A percentile compares a stretch with the other conserved stretches of the same genome.
phyloP scores from a whole-genome alignment of 2,113 vertebrate genomes.

The Hippoglossus stenolepis region DNA sequence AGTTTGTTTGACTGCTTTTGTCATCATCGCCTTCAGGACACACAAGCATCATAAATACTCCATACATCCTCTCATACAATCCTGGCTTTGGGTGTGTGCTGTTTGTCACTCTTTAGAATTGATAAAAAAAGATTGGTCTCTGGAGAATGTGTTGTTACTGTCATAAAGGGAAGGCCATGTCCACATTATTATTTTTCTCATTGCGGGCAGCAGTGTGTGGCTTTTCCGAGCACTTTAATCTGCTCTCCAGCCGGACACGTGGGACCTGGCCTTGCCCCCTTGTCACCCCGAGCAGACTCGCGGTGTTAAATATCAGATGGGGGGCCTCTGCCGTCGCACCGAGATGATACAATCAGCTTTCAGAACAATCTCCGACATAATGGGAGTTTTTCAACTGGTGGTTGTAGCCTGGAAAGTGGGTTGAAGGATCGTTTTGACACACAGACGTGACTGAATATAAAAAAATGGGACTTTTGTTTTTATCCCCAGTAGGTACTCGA shows the following conservation, averaged over 20 bases:
- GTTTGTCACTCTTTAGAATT: constrained; percentile 78
- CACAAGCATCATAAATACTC: constrained; percentile 76
- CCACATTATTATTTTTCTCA: constrained; percentile 82
- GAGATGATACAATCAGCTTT: constrained; percentile 60
- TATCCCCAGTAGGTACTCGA: neutral
- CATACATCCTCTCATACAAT: constrained; percentile 69
- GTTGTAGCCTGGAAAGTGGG: constrained; percentile 20
- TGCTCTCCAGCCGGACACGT: constrained; percentile 76
- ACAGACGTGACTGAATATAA: neutral
- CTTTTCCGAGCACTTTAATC: constrained; percentile 83
- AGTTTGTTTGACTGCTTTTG: constrained; percentile 78
- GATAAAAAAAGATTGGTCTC: constrained; percentile 82
- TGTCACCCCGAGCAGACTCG: constrained; percentile 67
- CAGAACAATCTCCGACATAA: constrained; percentile 57
- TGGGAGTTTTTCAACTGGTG: constrained; percentile 54
- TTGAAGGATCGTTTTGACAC: constrained; percentile 38
- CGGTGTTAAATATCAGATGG: constrained; percentile 78
- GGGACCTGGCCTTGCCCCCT: constrained; percentile 80
- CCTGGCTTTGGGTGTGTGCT: constrained; percentile 66
- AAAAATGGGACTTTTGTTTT: constrained; percentile 3
- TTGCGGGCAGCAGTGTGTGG: constrained; percentile 70
- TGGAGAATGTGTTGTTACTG: constrained; percentile 79
- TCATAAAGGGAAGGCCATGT: constrained; percentile 84
- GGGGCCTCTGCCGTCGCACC: constrained; percentile 46
- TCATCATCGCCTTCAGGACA: constrained; percentile 65